A percentile compares a stretch with the other conserved stretches of the same genome.
Evolutionary conservation across 2,888 invertebrate genomes (phyloP).

Genomic region (Pycnomerus fuliginosus): DNA sequence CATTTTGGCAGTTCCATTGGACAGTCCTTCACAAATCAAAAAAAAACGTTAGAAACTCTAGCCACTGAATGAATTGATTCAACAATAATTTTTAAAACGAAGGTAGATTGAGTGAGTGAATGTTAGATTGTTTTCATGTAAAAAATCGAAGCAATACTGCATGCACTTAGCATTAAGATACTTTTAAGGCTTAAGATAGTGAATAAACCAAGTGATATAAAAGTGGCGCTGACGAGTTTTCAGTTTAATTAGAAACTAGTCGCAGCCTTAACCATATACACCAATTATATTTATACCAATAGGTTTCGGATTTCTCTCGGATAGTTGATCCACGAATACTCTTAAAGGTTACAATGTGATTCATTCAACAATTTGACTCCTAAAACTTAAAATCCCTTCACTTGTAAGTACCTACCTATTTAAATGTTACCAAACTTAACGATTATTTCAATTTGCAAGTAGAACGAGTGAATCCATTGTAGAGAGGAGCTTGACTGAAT

Average conservation of each 20-base stretch:
- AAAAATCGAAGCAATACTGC: slow-evolving; percentile 38
- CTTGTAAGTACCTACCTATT: too few relatives aligned
- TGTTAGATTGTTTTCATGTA: neutral
- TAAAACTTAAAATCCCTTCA: too few relatives aligned
- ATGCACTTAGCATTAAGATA: slow-evolving; percentile 35
- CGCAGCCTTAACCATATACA: slow-evolving; percentile 45
- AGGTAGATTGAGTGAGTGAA: neutral
- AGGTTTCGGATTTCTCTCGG: too few relatives aligned
- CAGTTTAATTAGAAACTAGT: slow-evolving; percentile 32
- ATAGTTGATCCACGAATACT: slow-evolving; percentile 26
- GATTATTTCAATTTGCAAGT: too few relatives aligned
- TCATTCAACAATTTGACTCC: too few relatives aligned
- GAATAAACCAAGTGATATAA: slow-evolving; percentile 21
- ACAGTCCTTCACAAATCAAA: too few relatives aligned
- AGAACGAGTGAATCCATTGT: slow-evolving; percentile 13
- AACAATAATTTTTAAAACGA: neutral
- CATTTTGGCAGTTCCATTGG: too few relatives aligned
- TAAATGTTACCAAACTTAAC: too few relatives aligned
- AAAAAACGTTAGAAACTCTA: too few relatives aligned
- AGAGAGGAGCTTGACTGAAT: slow-evolving; percentile 31
- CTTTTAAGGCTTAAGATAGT: slow-evolving; percentile 28
- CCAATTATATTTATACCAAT: slow-evolving; percentile 39
- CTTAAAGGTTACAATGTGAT: slow-evolving; percentile 5
- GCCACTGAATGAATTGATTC: too few relatives aligned
- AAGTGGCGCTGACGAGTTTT: slow-evolving; percentile 17